phyloP scores from a whole-genome alignment of 2,113 vertebrate species.

The Setophaga petechia region DNA sequence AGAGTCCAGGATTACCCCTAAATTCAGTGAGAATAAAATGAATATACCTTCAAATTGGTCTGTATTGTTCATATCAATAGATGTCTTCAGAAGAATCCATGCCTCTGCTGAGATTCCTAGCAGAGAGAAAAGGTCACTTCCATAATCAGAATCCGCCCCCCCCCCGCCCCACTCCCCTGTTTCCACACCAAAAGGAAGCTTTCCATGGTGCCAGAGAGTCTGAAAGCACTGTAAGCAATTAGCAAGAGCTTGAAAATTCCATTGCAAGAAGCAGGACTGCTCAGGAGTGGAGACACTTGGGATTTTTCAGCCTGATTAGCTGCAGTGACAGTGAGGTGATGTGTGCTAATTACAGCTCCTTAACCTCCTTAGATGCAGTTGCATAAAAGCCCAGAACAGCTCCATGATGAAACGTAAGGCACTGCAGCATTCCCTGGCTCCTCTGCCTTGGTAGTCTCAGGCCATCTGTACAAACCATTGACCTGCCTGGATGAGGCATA shows the following conservation, averaged over 20 bases:
- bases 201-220: constrained; percentile 51
- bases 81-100: background rate
- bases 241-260: constrained; percentile 49
- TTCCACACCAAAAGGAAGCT: constrained; percentile 14
- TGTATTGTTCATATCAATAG: background rate
- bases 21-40: background rate
- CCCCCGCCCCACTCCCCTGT: fast-evolving
- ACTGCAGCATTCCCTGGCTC: background rate
- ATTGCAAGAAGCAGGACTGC: constrained; percentile 1
- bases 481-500: constrained; percentile 14
- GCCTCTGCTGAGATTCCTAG: background rate
- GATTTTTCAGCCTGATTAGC: constrained; percentile 62
- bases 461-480: background rate
- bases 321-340: constrained; percentile 9
- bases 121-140: background rate
- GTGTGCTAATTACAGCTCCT: constrained; percentile 54
- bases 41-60: background rate
- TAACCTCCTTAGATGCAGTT: constrained; percentile 44
- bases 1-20: background rate
- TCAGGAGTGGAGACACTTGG: constrained; percentile 42
- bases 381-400: constrained; percentile 32
- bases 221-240: constrained; percentile 42
- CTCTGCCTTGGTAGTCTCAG: background rate
- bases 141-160: fast-evolving
- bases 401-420: background rate